A percentile compares a stretch with the other conserved stretches of the same genome.
Evolutionary conservation across 2,113 vertebrate species (phyloP).

Genomic region (cattle (Bos taurus)): DNA sequence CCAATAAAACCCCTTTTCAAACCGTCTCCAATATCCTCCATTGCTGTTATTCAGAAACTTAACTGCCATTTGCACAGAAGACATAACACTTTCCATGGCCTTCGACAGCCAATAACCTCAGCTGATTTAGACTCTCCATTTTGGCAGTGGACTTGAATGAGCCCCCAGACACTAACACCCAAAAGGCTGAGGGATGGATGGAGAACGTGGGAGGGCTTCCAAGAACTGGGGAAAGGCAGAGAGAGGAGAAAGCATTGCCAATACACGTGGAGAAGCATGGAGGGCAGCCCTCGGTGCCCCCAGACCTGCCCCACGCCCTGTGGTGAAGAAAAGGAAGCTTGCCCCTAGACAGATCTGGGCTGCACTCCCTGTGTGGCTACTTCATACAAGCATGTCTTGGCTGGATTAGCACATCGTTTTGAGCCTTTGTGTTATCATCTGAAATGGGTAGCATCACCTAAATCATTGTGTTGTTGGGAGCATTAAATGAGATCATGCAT

Average conservation of each 20-base stretch:
- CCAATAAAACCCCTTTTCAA: slow-evolving; percentile 52
- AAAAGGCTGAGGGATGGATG: neutral
- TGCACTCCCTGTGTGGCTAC: neutral
- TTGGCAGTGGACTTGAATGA: neutral
- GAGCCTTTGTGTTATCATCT: neutral
- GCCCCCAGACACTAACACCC: neutral
- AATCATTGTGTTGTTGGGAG: slow-evolving; percentile 51
- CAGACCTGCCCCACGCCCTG: rapidly evolving
- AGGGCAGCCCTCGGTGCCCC: neutral
- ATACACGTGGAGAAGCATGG: rapidly evolving
- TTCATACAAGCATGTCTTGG: neutral
- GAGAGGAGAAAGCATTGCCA: rapidly evolving
- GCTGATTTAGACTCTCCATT: slow-evolving; percentile 49
- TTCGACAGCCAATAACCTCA: slow-evolving; percentile 28
- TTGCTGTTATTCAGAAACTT: slow-evolving; percentile 60
- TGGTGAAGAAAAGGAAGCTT: neutral
- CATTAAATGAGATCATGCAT: slow-evolving; percentile 62
- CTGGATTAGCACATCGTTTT: neutral
- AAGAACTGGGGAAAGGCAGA: neutral
- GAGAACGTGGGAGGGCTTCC: neutral
- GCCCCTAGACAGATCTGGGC: neutral
- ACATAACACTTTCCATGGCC: slow-evolving; percentile 35
- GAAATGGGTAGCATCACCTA: neutral
- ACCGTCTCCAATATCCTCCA: slow-evolving; percentile 10
- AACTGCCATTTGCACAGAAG: slow-evolving; percentile 59